A percentile compares a stretch with the other conserved stretches of the same genome.
phyloP scores from a whole-genome alignment of 2,113 vertebrate genomes.

The Rhadina sibilatrix region DNA sequence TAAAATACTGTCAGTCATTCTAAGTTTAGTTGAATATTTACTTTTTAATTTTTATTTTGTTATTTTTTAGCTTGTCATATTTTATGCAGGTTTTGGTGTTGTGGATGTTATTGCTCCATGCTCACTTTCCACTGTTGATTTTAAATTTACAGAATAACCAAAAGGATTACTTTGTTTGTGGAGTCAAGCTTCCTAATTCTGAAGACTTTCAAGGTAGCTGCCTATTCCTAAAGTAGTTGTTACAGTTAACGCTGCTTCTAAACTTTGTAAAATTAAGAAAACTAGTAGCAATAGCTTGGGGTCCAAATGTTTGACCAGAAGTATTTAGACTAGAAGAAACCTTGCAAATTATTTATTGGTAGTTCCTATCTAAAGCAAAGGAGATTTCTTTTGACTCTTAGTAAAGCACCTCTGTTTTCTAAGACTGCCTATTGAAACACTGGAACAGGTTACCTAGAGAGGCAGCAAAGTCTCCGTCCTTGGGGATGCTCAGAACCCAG shows the following conservation, averaged over 20 bases:
- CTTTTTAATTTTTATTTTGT: neutral
- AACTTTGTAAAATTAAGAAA: neutral
- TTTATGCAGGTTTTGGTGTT: neutral
- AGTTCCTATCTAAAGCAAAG: neutral
- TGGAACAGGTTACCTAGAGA: neutral
- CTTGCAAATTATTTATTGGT: neutral
- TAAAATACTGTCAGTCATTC: neutral
- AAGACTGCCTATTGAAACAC: neutral
- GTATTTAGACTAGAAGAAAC: neutral
- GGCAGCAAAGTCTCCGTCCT: neutral
- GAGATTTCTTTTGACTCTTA: neutral
- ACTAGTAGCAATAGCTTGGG: neutral
- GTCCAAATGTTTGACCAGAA: neutral
- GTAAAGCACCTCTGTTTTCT: neutral
- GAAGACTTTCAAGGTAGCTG: constrained; percentile 98
- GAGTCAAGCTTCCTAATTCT: constrained; percentile 97
- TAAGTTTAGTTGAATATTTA: neutral
- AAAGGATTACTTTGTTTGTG: constrained; percentile 95
- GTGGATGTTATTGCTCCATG: neutral
- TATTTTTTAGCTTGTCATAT: neutral
- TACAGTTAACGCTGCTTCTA: neutral
- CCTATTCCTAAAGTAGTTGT: neutral
- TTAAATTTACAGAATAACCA: constrained; percentile 86
- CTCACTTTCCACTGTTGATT: constrained; percentile 45
- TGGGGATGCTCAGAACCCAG: neutral